A percentile compares a stretch with the other conserved stretches of the same genome.
Evolutionary conservation across 2,797 vertebrate genomes (phyloP).

Genomic region (Pipistrellus kuhlii): DNA sequence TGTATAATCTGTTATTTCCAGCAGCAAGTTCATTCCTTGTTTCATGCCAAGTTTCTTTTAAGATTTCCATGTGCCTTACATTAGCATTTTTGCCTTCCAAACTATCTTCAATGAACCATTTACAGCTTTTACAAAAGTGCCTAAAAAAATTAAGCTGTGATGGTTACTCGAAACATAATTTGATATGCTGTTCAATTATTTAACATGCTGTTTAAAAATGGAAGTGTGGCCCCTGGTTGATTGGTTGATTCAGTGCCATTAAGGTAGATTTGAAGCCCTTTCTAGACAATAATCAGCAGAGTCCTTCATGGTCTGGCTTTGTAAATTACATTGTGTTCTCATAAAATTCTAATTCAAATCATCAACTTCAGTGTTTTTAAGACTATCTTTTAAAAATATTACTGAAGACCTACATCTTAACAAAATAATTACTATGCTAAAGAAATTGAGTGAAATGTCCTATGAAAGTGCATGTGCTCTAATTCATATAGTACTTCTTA

Average conservation of each 20-base stretch:
- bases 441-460: slow-evolving; percentile 59
- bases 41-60: slow-evolving; percentile 63
- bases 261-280: slow-evolving; percentile 64
- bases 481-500: not conserved
- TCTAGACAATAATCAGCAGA: slow-evolving; percentile 65
- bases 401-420: not conserved
- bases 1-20: slow-evolving; percentile 71
- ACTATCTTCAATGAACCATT: slow-evolving; percentile 72
- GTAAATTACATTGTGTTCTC: slow-evolving; percentile 63
- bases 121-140: slow-evolving; percentile 60
- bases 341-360: slow-evolving; percentile 64
- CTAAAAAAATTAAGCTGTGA: slow-evolving; percentile 77
- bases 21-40: slow-evolving; percentile 8
- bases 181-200: slow-evolving; percentile 81
- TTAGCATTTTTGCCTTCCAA: slow-evolving; percentile 75
- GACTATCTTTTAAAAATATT: slow-evolving; percentile 62
- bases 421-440: slow-evolving; percentile 35
- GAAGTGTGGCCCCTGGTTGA: slow-evolving; percentile 70
- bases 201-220: slow-evolving; percentile 80
- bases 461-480: not conserved
- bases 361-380: slow-evolving; percentile 4
- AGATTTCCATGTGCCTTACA: slow-evolving; percentile 57
- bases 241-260: slow-evolving; percentile 61
- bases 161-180: slow-evolving; percentile 76
- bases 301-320: slow-evolving; percentile 52